Evolutionary conservation across 2,888 invertebrate genomes (phyloP), one percentile per base, ranked within the genome.

Genomic region (Erynnis tages): DNA sequence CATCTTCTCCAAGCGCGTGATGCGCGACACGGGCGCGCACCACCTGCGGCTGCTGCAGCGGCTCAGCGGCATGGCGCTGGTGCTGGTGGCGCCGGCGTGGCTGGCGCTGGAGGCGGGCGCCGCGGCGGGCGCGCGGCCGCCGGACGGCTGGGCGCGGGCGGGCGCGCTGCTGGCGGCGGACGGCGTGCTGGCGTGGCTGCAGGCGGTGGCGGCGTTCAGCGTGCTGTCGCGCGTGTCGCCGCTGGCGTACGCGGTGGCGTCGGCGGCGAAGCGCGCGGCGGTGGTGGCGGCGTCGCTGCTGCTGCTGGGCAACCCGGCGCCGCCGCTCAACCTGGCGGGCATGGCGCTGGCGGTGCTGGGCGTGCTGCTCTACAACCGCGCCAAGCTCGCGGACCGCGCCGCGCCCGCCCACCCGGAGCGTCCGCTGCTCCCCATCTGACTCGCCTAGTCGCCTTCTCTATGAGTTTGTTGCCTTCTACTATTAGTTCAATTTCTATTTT

Each of bases 171-270:
- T 84, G 65, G 78, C 68, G 34, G 75, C 73, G 25, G 98, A 98
- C 82, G 98, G 98, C 10, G 89, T 95, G 48, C 91, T 98, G 60
- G 97, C 96, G 73, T 98, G 98, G 95, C 87, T 97, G 63, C 98
- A 98, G 85, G 99, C 98, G 44, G 94, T 98, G 67, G 93, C 97
- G 46, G 98, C 98, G 0, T 98, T 98, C 87, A 96, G 96, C 63
- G 95, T 98, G 48, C 91, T 99, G 62, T 96, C 96, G 47, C 87
- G 95, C 60, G 96, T 98, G 29, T 94, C 97, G n/a, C 97, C 98
- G 30, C 91, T 98, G 23, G 96, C 97, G 0, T 98, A 98, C 83
- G 97, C 98, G 0, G 98, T 98, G 52, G 97, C 97, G 46, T 98
- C 96, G 82, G 96, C 97, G 17, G 97, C 97, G 47, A 98, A 98